Conservation (phyloP, 1,140 invertebrate genomes). For the Tetragonula clypearis region DNA sequence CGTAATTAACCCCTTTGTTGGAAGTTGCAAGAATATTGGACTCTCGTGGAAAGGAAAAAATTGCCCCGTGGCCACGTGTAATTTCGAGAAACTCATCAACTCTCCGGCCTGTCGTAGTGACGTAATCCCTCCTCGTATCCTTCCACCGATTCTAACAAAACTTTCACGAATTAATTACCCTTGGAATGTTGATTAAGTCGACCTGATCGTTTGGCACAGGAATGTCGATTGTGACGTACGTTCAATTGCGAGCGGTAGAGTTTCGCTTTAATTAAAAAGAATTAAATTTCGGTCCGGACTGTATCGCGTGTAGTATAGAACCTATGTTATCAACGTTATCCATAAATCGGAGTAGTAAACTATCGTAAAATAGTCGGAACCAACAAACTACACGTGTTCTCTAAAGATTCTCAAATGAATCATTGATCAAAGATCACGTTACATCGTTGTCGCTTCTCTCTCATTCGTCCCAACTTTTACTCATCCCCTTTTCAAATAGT, state of each 20-base stretch:
- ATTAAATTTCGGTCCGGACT: neutral
- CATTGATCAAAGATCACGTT: neutral
- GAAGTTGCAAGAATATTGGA: slow-evolving; percentile 56
- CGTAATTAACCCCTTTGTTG: slow-evolving; percentile 61
- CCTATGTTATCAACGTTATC: neutral
- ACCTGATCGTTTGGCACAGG: neutral
- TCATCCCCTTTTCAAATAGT: neutral
- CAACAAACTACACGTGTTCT: neutral
- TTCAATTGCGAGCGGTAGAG: neutral
- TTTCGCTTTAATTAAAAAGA: neutral
- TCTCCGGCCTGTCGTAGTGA: no score
- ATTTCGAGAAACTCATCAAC: slow-evolving; percentile 20
- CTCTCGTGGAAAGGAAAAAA: slow-evolving; percentile 14
- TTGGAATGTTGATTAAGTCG: neutral
- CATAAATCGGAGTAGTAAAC: neutral
- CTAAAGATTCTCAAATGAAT: neutral
- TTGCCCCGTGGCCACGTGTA: slow-evolving; percentile 1
- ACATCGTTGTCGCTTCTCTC: neutral
- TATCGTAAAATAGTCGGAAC: neutral
- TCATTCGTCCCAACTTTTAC: slow-evolving; percentile 7
- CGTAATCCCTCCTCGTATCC: slow-evolving; percentile 1
- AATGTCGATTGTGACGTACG: neutral
- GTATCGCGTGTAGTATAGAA: neutral
- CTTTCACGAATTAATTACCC: slow-evolving; percentile 19
- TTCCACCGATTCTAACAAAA: neutral